Conservation (phyloP, 1,140 invertebrate species). For the Pollicipes pollicipes region DNA sequence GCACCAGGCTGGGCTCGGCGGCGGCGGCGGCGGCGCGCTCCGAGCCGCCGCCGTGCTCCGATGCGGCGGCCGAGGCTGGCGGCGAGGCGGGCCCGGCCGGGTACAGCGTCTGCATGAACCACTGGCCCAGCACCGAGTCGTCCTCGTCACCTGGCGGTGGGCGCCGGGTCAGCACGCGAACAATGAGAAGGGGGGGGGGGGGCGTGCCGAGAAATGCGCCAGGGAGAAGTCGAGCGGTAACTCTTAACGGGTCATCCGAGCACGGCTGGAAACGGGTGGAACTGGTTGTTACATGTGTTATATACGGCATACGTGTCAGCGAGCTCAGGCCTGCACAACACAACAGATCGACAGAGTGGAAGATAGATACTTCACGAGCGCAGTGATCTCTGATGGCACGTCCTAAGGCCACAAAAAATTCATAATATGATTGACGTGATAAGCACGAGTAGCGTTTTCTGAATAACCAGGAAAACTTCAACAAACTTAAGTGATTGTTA, state of each 20-base stretch:
- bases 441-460: background rate
- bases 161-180: background rate
- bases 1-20: constrained; percentile 41
- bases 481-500: too few relatives aligned
- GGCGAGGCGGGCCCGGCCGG: constrained; percentile 40
- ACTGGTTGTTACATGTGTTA: too few relatives aligned
- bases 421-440: background rate
- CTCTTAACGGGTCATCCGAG: too few relatives aligned
- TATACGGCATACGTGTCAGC: background rate
- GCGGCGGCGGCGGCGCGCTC: constrained; percentile 22
- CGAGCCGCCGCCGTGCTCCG: constrained; percentile 29
- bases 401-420: too few relatives aligned
- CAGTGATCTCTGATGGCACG: too few relatives aligned
- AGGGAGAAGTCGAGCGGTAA: background rate
- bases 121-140: constrained; percentile 73
- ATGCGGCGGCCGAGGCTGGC: constrained; percentile 20
- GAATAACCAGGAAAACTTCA: constrained; percentile 8
- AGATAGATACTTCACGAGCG: too few relatives aligned
- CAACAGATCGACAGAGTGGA: too few relatives aligned
- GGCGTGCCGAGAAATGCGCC: background rate
- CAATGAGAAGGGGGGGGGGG: background rate
- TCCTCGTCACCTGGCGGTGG: constrained; percentile 47
- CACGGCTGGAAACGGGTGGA: too few relatives aligned
- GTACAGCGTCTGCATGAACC: constrained; percentile 79
- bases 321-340: background rate